Evolutionary conservation across 2,113 vertebrate genomes (phyloP), one percentile per base, ranked within the genome.

Genomic region (Chinchilla lanigera): DNA sequence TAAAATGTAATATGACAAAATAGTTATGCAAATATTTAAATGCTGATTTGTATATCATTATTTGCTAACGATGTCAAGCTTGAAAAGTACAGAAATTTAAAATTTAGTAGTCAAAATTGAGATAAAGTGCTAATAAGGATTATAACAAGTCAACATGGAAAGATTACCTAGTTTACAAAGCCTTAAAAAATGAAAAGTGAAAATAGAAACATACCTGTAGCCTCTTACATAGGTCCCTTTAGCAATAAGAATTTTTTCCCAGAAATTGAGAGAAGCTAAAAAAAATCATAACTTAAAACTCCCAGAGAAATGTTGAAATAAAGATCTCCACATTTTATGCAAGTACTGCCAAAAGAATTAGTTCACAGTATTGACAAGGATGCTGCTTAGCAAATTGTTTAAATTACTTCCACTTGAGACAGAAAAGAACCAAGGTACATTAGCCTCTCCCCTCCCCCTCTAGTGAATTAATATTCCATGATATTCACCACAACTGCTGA

Each of bases 391-490:
- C 95, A 95, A 96, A 97, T 93, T 94, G 95, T 94, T 96, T 97
- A 95, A 97, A 96, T 98, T 98, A 93, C 83, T 87, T 96, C 82
- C 56, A 97, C 10, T 82, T 97, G 92, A 80, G 86, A 73, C 52
- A 97, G 89, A 94, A 98, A 97, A 90, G 80, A 89, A 82, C 56
- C 73, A 19, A 88, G 60, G 65, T 93, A 86, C 95, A 98, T 94
- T 97, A 73, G 89, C 35, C 35, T 97, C 52, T 93, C 83, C 84
- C 93, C 44, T 89, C 88, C 95, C 93, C 93, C 93, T 52, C 87
- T 33, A 63, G 86, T 58, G 95, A 97, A 96, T 97, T 96, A 96
- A 97, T 98, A 97, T 97, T 96, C 97, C 44, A 95, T 95, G 78
- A 97, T 96, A 95, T 96, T 90, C 77, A 92, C 52, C 91, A 84